Evolutionary conservation across 2,797 vertebrate species (phyloP), one percentile per base, ranked within the genome.

Genomic region (Tinamus major): DNA sequence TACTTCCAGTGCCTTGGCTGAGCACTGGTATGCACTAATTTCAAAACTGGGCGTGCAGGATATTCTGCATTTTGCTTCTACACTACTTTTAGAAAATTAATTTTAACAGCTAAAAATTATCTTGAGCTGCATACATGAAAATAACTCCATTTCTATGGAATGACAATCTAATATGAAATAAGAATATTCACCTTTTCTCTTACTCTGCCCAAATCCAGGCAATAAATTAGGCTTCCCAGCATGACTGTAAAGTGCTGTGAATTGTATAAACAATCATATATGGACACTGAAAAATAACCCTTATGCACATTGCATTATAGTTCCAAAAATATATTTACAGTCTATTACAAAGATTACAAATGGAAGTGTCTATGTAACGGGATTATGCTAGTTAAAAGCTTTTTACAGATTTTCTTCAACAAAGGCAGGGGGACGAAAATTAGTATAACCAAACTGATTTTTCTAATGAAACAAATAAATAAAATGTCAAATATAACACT

Each of bases 301-400:
- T 97, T 98, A 97, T 98, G 98, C 98, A 99, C 98, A 98, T 99
- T 98, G 98, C 98, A 98, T 99, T 99, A 98, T 99, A 99, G 98
- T 99, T 99, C 98, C 98, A 99, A 99, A 99, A 99, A 99, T 99
- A 99, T 99, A 99, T 99, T 99, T 99, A 99, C 99, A 99, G 99
- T 99, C 99, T 99, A 99, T 99, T 99, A 99, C 99, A 99, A 99
- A 99, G 99, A 98, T 99, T 99, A 99, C 98, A 99, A 99, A 99
- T 99, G 99, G 99, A 98, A 98, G 98, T 97, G 98, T 99, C 98
- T 98, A 98, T 98, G 98, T 98, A 98, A 99, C 96, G 98, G 98
- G 98, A 98, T 98, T 98, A 97, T 95, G 98, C 98, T 98, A 98
- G 97, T 98, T 98, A 98, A 99, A 99, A 98, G 98, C 97, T 98